Conservation (phyloP, 2,888 invertebrate genomes). For the Drosophila leonis region DNA sequence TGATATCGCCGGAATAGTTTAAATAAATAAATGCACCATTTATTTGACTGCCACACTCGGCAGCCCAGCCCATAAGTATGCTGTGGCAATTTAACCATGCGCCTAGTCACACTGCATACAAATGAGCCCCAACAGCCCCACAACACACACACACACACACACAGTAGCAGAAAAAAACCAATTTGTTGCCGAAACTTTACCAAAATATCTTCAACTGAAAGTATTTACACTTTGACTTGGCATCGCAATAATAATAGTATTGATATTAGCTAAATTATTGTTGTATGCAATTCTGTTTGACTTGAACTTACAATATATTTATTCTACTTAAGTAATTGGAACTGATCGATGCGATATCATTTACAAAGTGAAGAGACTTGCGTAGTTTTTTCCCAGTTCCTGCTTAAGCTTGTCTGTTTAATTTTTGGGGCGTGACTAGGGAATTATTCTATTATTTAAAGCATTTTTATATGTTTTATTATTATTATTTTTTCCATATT, state of each 20-base stretch:
- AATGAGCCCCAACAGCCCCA: neutral
- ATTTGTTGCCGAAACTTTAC: constrained; percentile 5
- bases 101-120: constrained; percentile 30
- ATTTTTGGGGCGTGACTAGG: too few species aligned
- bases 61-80: constrained; percentile 15
- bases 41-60: constrained; percentile 40
- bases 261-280: neutral
- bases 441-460: too few species aligned
- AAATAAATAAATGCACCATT: constrained; percentile 61
- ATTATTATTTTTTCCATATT: too few species aligned
- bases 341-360: neutral
- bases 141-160: neutral
- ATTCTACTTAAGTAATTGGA: neutral
- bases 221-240: neutral
- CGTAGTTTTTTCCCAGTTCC: too few species aligned
- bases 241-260: neutral
- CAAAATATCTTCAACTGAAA: constrained; percentile 3
- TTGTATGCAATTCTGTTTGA: too few species aligned
- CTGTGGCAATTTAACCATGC: constrained; percentile 20
- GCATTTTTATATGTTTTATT: too few species aligned
- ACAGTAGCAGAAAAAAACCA: neutral
- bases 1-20: constrained; percentile 57
- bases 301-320: neutral
- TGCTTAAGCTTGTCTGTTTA: too few species aligned
- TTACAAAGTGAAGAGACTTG: too few species aligned